phyloP scores from a whole-genome alignment of 2,797 vertebrate species.

The Dallia pectoralis region DNA sequence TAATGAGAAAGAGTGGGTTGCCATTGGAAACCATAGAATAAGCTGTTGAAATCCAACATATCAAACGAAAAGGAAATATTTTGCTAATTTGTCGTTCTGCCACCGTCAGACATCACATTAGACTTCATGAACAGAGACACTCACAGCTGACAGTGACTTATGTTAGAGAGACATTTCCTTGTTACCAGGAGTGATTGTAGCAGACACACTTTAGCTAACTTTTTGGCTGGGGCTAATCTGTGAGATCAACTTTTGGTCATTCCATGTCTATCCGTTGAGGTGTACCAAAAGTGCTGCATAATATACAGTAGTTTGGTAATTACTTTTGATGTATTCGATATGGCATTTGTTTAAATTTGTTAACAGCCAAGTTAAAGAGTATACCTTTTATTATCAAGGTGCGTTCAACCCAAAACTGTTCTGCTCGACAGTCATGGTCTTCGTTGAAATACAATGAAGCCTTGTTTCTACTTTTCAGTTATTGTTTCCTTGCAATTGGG shows the following conservation, averaged over 20 bases:
- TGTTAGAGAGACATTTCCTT: not conserved
- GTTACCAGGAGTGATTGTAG: not conserved
- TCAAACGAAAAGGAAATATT: not conserved
- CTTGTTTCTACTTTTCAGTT: slow-evolving; percentile 21
- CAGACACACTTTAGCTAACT: not conserved
- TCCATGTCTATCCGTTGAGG: not conserved
- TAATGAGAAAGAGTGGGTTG: not conserved
- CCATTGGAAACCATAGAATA: not conserved
- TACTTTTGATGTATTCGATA: slow-evolving; percentile 36
- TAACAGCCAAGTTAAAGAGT: slow-evolving; percentile 56
- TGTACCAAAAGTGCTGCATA: slow-evolving; percentile 11
- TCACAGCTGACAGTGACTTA: not conserved
- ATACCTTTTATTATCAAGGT: slow-evolving; percentile 50
- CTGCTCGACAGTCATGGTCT: slow-evolving; percentile 43
- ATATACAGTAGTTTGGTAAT: slow-evolving; percentile 14
- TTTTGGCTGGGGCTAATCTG: slow-evolving; percentile 8
- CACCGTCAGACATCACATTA: not conserved
- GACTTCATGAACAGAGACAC: not conserved
- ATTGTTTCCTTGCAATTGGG: not conserved
- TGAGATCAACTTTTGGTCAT: not conserved
- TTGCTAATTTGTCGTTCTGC: not conserved
- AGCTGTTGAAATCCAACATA: not conserved
- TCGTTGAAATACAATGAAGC: slow-evolving; percentile 54
- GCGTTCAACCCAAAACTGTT: slow-evolving; percentile 49
- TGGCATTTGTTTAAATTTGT: slow-evolving; percentile 40